Conservation (phyloP, 2,113 vertebrate species). For the Nesogale talazaci region DNA sequence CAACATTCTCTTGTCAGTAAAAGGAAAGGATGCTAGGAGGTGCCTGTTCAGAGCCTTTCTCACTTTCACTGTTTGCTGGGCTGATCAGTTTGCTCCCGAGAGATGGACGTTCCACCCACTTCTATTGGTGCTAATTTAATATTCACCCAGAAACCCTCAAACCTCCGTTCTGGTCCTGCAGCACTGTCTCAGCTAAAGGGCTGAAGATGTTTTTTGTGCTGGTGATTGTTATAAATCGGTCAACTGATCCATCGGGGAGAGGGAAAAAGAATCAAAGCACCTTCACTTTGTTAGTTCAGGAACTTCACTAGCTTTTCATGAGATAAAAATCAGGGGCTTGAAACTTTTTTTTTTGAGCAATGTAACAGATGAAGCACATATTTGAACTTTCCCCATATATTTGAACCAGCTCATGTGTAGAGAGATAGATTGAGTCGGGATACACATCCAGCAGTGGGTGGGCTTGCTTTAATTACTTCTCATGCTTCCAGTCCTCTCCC, state of each 20-base stretch:
- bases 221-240: neutral
- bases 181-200: neutral
- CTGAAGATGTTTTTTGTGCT: neutral
- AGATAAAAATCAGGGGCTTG: neutral
- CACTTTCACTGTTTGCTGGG: rapidly evolving
- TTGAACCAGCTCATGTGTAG: no score
- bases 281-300: neutral
- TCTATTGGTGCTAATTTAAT: neutral
- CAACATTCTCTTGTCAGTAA: neutral
- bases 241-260: neutral
- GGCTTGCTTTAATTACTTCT: neutral
- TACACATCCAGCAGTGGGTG: neutral
- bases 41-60: neutral
- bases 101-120: neutral
- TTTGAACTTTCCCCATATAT: no score
- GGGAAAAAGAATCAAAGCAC: neutral
- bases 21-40: neutral
- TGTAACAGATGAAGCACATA: neutral
- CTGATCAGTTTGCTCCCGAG: neutral
- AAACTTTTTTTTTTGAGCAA: neutral
- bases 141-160: neutral
- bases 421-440: neutral
- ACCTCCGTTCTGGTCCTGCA: neutral
- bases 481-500: neutral
- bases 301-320: neutral